Conservation (phyloP, 2,113 vertebrate genomes). For the Muntiacus reevesi region DNA sequence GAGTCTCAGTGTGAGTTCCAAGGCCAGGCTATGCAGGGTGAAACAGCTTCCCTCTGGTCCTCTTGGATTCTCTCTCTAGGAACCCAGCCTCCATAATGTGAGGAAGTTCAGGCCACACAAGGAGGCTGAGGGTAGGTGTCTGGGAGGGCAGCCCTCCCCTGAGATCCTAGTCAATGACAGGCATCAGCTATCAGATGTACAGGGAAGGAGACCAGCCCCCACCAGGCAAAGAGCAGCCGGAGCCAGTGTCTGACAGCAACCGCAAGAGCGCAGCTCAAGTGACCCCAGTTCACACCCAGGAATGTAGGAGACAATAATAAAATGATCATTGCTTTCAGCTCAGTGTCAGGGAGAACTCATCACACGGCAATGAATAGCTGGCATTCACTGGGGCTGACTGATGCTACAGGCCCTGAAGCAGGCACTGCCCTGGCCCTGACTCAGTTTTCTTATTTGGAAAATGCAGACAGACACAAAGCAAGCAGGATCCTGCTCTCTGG, state of each 20-base stretch:
- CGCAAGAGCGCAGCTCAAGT: neutral
- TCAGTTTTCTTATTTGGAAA: neutral
- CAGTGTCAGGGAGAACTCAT: neutral
- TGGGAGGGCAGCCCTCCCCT: neutral
- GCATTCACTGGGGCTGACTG: neutral
- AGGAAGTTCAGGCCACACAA: neutral
- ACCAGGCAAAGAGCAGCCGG: neutral
- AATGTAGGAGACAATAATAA: neutral
- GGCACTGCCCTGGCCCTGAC: neutral
- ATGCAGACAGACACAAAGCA: neutral
- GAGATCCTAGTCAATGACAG: neutral
- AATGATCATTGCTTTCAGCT: neutral
- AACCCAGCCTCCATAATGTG: neutral
- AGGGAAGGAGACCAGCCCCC: neutral
- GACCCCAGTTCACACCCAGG: neutral
- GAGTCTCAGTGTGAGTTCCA: neutral
- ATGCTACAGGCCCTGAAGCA: neutral
- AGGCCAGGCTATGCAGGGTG: neutral
- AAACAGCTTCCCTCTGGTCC: neutral
- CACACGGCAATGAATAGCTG: neutral
- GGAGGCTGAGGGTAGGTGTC: neutral
- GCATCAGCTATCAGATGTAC: neutral
- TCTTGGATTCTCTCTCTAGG: neutral
- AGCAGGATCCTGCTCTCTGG: neutral
- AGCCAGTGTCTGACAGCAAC: neutral